Conservation (phyloP, 2,797 vertebrate genomes). For the Antennarius maculatus region DNA sequence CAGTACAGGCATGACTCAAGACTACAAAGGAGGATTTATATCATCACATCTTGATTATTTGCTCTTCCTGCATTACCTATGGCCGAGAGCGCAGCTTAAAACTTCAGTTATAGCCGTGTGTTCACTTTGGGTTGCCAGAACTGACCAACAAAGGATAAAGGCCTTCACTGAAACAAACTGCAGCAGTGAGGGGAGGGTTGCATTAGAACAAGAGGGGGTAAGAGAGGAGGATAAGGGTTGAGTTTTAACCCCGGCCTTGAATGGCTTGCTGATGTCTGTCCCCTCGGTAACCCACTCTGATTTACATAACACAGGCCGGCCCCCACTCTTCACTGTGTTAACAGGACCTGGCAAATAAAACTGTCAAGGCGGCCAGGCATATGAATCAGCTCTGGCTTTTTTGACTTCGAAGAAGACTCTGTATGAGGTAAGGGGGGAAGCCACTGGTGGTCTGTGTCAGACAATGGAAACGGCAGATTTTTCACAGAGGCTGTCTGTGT, state of each 20-base stretch:
- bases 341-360: conserved; percentile 85
- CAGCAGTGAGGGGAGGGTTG: conserved; percentile 22
- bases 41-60: conserved; percentile 20
- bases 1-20: conserved; percentile 20
- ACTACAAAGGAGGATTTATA: conserved; percentile 32
- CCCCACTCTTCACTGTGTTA: conserved; percentile 82
- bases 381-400: conserved; percentile 77
- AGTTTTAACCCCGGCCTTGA: conserved; percentile 69
- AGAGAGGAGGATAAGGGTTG: conserved; percentile 38
- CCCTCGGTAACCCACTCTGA: conserved; percentile 84
- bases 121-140: conserved; percentile 46
- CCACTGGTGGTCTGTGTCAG: conserved; percentile 66
- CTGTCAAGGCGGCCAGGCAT: conserved; percentile 74
- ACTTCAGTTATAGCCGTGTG: conserved; percentile 26
- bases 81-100: conserved; percentile 27
- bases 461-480: conserved; percentile 73
- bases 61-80: conserved; percentile 47
- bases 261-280: conserved; percentile 76
- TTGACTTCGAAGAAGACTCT: conserved; percentile 39
- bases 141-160: conserved; percentile 59
- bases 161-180: conserved; percentile 54
- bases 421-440: conserved; percentile 59
- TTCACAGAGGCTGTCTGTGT: conserved; percentile 56
- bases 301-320: conserved; percentile 84
- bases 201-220: conserved; percentile 36